phyloP scores from a whole-genome alignment of 2,113 vertebrate genomes.

The Rhipidura dahli region DNA sequence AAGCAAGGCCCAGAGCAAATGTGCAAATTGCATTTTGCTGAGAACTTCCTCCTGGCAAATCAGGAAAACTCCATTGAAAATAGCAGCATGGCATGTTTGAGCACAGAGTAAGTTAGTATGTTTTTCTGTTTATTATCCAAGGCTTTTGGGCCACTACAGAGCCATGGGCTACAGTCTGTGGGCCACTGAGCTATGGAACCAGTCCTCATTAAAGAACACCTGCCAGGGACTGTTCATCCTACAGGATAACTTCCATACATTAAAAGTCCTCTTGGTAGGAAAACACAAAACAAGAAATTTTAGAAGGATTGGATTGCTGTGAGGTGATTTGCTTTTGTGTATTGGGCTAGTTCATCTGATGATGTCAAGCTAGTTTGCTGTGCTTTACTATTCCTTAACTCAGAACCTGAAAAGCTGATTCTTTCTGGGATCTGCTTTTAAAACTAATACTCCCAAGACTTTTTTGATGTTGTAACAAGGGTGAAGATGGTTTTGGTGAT shows the following conservation, averaged over 20 bases:
- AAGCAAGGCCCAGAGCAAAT: slow-evolving; percentile 19
- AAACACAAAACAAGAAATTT: background rate
- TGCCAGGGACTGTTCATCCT: background rate
- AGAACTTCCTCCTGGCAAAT: slow-evolving; percentile 19
- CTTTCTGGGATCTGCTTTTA: background rate
- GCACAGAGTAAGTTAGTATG: background rate
- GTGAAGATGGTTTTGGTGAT: background rate
- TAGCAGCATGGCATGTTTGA: background rate
- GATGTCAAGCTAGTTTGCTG: background rate
- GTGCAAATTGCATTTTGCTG: slow-evolving; percentile 10
- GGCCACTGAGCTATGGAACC: background rate
- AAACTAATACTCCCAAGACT: background rate
- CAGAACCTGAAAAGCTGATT: background rate
- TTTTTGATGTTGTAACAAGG: background rate
- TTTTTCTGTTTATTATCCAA: slow-evolving; percentile 7
- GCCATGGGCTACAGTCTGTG: background rate
- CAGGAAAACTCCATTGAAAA: background rate
- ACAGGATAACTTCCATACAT: background rate
- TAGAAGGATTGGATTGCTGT: background rate
- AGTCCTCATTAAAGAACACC: slow-evolving; percentile 17
- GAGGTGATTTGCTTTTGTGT: background rate
- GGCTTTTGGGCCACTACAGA: background rate
- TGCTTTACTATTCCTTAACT: background rate
- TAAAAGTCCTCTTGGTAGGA: background rate
- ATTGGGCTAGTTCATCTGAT: background rate